Conservation (phyloP, 1,140 invertebrate species). For the Ostrea denselamellosa region DNA sequence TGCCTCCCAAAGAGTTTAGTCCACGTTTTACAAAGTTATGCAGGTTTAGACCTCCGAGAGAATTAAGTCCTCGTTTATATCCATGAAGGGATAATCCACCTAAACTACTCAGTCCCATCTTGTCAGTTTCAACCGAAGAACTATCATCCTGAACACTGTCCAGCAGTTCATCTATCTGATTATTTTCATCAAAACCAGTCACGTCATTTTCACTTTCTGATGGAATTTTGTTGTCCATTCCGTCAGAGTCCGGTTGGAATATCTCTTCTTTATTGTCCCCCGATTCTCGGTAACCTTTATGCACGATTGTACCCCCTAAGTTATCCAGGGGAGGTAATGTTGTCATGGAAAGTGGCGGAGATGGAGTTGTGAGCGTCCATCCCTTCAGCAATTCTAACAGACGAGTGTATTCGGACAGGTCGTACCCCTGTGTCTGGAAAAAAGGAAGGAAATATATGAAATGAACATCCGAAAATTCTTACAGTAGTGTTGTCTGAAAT, state of each 20-base stretch:
- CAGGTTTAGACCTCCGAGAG: constrained; percentile 33
- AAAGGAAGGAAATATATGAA: background rate
- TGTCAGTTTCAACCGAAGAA: constrained; percentile 40
- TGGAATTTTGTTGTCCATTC: background rate
- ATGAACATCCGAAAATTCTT: background rate
- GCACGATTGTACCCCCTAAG: background rate
- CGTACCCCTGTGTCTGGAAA: background rate
- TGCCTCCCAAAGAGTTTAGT: constrained; percentile 40
- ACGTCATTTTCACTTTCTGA: background rate
- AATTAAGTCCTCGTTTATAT: constrained; percentile 48
- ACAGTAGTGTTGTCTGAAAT: background rate
- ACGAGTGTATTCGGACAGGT: background rate
- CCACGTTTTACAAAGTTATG: constrained; percentile 40
- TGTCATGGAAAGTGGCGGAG: background rate
- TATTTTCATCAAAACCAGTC: background rate
- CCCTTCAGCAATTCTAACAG: background rate
- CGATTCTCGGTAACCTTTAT: constrained; percentile 2
- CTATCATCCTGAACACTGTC: background rate
- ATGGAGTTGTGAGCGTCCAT: background rate
- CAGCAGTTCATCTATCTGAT: background rate
- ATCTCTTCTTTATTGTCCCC: background rate
- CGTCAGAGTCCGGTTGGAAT: background rate
- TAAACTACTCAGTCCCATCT: constrained; percentile 32
- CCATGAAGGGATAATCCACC: constrained; percentile 50
- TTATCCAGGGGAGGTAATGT: constrained; percentile 22